Evolutionary conservation across 2,113 vertebrate species (phyloP), one percentile per base, ranked within the genome.

Genomic region (Neomonachus schauinslandi): DNA sequence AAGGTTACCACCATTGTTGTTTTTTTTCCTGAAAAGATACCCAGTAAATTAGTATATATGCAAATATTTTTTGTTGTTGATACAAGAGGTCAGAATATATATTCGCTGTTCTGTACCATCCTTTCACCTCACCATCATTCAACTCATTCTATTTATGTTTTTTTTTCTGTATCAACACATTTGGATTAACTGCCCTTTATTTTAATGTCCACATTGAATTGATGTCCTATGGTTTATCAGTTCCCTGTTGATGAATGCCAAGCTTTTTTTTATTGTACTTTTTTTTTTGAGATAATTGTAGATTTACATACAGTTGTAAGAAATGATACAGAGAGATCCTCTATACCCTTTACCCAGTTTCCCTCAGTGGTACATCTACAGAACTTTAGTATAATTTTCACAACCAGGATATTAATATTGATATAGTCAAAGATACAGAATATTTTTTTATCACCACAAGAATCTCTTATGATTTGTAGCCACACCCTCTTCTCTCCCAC

Each of bases 1-100:
- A 26, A 59, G 24, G 14, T 91, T 76, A 65, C 15, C 28, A 87
- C 11, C 51, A n/a, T 80, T 46, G 53, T 63, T 69, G 24, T 26
- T 55, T 82, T 96, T 96, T 69, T 83, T n/a, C 61, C 36, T 49
- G 53, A 53, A 87, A 96, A 77, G 49, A 84, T 94, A 85, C 14
- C 67, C 22, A 83, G 13, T 77, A 84, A 84, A 84, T 85, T 77
- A 71, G 4, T 90, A 49, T 88, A 81, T 81, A 6, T 59, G 39
- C 90, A 81, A 79, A 36, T 89, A 81, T 76, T 59, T 74, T 90
- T 91, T 71, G 19, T 95, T 93, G 42, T 93, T 79, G 46, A 71
- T 79, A 93, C 2, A 86, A 86, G 46, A 90, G 31, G 16, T 91
- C 49, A 67, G 57, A 72, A 82, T 79, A 71, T 67, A 51, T 93